Evolutionary conservation across 2,113 vertebrate species (phyloP).

Genomic region (Polypterus senegalus): DNA sequence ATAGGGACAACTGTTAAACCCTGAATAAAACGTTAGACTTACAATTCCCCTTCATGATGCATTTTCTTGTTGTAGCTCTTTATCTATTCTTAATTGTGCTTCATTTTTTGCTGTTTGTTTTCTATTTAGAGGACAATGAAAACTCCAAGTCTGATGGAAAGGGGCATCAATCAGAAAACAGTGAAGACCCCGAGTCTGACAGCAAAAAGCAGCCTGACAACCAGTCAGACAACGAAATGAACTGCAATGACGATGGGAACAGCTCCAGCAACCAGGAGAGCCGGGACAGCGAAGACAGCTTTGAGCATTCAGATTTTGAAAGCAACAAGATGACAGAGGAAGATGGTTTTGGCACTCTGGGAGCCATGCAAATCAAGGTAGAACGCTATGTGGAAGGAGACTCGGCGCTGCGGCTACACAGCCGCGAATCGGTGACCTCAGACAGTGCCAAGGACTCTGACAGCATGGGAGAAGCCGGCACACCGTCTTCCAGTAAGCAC

Average conservation of each 20-base stretch:
- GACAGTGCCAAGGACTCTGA: slow-evolving; percentile 71
- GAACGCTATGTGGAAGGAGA: slow-evolving; percentile 88
- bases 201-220: slow-evolving; percentile 69
- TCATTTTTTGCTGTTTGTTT: neutral
- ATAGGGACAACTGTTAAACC: no score
- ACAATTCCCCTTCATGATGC: no score
- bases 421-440: slow-evolving; percentile 67
- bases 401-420: slow-evolving; percentile 60
- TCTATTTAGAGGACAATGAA: slow-evolving; percentile 70
- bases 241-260: slow-evolving; percentile 80
- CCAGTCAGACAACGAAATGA: slow-evolving; percentile 78
- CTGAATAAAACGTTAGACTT: no score
- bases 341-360: slow-evolving; percentile 61
- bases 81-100: neutral
- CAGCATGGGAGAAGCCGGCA: slow-evolving; percentile 41
- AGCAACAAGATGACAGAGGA: slow-evolving; percentile 62
- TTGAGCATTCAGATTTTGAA: slow-evolving; percentile 83
- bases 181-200: slow-evolving; percentile 75
- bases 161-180: slow-evolving; percentile 79
- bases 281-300: slow-evolving; percentile 90
- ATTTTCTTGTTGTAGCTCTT: neutral
- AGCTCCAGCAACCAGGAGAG: slow-evolving; percentile 92
- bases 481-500: slow-evolving; percentile 61
- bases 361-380: slow-evolving; percentile 92
- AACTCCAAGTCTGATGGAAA: slow-evolving; percentile 86